Conservation (phyloP, 2,797 vertebrate species). For the Gymnothorax reevesii region DNA sequence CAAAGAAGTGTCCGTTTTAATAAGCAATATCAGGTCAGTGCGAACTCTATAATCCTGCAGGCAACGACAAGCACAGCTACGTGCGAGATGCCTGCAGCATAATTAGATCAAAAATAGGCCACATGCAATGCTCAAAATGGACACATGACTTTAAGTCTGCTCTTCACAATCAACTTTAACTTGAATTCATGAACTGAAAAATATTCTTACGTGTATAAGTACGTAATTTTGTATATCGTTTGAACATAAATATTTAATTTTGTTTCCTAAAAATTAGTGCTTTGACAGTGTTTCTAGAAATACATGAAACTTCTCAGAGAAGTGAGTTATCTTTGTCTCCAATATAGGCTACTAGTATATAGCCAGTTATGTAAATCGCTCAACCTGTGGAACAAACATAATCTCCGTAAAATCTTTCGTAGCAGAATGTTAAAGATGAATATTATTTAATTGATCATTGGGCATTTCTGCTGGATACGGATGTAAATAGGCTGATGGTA, state of each 20-base stretch:
- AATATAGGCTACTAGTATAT: constrained; percentile 43
- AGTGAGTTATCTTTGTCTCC: constrained; percentile 44
- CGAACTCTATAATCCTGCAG: constrained; percentile 51
- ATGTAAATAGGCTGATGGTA: constrained; percentile 6
- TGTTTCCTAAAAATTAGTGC: constrained; percentile 47
- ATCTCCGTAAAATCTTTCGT: constrained; percentile 47
- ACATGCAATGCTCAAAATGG: constrained; percentile 57
- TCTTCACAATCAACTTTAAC: constrained; percentile 46
- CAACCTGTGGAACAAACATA: constrained; percentile 46
- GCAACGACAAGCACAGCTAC: constrained; percentile 52
- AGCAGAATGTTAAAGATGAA: constrained; percentile 30
- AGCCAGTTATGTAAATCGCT: constrained; percentile 52
- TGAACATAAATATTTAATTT: background rate
- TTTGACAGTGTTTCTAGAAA: constrained; percentile 49
- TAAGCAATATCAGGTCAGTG: constrained; percentile 64
- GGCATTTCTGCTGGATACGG: background rate
- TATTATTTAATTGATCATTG: constrained; percentile 17
- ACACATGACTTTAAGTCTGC: constrained; percentile 50
- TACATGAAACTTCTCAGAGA: constrained; percentile 49
- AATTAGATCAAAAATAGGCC: constrained; percentile 64
- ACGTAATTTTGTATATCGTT: too few relatives aligned
- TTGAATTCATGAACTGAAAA: too few relatives aligned
- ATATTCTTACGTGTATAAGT: too few relatives aligned
- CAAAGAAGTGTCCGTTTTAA: constrained; percentile 66
- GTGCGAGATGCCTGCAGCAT: constrained; percentile 59